Evolutionary conservation across 2,797 vertebrate genomes (phyloP), one percentile per base, ranked within the genome.

Genomic region (Cryptoblepharus egeriae): DNA sequence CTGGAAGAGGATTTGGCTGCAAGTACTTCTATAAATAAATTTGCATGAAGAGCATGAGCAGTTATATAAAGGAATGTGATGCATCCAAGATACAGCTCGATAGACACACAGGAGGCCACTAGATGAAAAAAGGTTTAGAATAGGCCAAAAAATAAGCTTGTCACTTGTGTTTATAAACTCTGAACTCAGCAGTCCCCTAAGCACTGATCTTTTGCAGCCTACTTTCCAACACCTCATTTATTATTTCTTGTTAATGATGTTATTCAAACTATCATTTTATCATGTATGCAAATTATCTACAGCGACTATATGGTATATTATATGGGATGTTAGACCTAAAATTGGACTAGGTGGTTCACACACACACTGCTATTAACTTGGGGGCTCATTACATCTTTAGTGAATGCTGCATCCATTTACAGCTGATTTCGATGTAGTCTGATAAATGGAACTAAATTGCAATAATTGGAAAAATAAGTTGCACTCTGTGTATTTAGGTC

Each of bases 391-490:
- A 28, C 55, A 22, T 52, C 76, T 32, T 57, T 77, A 28, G 24
- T 22, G 30, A 9, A 77, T 12, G 32, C 49, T 64, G n/a, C n/a
- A 61, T 52, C 30, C 35, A 30, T 55, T 58, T 52, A 58, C 57
- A 32, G 73, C 37, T 58, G 49, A 68, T 39, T 64, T 57, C 28
- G 49, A 68, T 39, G 24, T 28, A 68, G 64, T 32, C 32, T 78
- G 64, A 78, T 68, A 32, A 49, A 68, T 78, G 49, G 16, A 68
- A 69, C 52, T 80, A 72, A 81, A 65, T 52, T 74, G 49, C 42
- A 74, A 45, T 65, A 73, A 74, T 81, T 57, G 60, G 45, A 65
- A 74, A 75, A 75, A 26, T 16, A 57, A 20, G 45, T 32, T 64
- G 32, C 58, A 37, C 26, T 42, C 45, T 74, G 18, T 15, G 30